These are phyloP conservation scores for Salvelinus sp. DNA, from an alignment of 2,113 vertebrate genomes.

Conservation along the genomic window DNA sequence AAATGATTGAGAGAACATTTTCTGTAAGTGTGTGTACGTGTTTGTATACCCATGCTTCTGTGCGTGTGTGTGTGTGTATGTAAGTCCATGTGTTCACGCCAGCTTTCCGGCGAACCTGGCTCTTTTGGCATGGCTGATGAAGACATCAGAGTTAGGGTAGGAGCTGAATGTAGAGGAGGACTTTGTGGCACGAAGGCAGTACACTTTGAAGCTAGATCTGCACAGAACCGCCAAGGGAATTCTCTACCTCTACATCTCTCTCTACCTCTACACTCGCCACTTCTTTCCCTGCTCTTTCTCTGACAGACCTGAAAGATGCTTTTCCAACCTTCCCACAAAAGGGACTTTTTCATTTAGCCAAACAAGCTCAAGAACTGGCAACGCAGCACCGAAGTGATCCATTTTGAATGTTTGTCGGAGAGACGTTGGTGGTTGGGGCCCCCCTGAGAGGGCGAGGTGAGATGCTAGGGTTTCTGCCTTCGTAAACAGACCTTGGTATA, in stretches of 20 bases:
- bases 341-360: constrained; percentile 20
- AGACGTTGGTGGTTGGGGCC: neutral
- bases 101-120: constrained; percentile 8
- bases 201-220: constrained; percentile 55
- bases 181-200: constrained; percentile 45
- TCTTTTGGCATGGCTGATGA: constrained; percentile 44
- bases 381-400: constrained; percentile 55
- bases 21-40: constrained; percentile 11
- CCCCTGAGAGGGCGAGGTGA: neutral
- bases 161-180: constrained; percentile 50
- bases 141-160: constrained; percentile 57
- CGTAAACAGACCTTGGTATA: neutral
- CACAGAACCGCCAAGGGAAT: constrained; percentile 56
- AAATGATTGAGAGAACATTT: constrained; percentile 19
- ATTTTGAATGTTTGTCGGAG: constrained; percentile 65
- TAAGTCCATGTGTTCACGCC: constrained; percentile 19
- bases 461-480: neutral
- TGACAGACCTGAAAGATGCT: constrained; percentile 44
- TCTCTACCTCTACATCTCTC: constrained; percentile 40
- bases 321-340: constrained; percentile 50
- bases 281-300: neutral
- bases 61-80: constrained; percentile 8
- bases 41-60: neutral
- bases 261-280: constrained; percentile 30
- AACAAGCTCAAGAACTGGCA: constrained; percentile 43